These are phyloP conservation scores for Pseudomyrmex gracilis DNA, from an alignment of 1,140 invertebrate genomes.

Conservation along the genomic window DNA sequence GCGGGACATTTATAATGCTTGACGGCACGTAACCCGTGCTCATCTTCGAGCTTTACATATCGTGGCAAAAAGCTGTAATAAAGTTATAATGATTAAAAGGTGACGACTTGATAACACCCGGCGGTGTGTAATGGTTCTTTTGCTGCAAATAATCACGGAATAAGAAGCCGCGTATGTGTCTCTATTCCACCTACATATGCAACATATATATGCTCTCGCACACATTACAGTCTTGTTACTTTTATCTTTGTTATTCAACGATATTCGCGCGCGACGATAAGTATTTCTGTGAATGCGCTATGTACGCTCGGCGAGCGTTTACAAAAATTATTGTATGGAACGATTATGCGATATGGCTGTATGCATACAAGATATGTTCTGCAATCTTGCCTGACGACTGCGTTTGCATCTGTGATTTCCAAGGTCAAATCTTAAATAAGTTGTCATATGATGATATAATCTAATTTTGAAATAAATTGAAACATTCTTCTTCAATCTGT, in stretches of 20 bases:
- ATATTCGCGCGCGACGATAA: slow-evolving; percentile 17
- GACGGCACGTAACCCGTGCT: slow-evolving; percentile 50
- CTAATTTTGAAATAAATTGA: neutral
- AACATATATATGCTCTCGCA: neutral
- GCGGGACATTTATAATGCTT: slow-evolving; percentile 69
- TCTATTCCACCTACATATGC: neutral
- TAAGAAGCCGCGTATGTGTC: neutral
- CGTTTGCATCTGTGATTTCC: neutral
- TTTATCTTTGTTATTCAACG: neutral
- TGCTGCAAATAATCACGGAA: slow-evolving; percentile 52
- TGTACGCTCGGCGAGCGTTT: slow-evolving; percentile 19
- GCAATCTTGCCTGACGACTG: neutral
- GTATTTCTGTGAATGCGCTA: slow-evolving; percentile 13
- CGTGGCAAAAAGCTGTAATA: slow-evolving; percentile 27
- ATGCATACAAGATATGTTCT: neutral
- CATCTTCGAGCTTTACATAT: slow-evolving; percentile 46
- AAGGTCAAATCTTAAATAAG: neutral
- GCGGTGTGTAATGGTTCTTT: slow-evolving; percentile 12
- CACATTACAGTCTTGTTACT: neutral
- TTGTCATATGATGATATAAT: neutral
- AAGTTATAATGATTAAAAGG: slow-evolving; percentile 61
- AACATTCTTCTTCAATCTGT: no score
- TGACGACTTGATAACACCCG: slow-evolving; percentile 62
- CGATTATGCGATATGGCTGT: slow-evolving; percentile 27
- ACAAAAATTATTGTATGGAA: slow-evolving; percentile 5